A percentile compares a stretch with the other conserved stretches of the same genome.
Evolutionary conservation across 2,113 vertebrate species (phyloP).

Genomic region (Saccopteryx leptura): DNA sequence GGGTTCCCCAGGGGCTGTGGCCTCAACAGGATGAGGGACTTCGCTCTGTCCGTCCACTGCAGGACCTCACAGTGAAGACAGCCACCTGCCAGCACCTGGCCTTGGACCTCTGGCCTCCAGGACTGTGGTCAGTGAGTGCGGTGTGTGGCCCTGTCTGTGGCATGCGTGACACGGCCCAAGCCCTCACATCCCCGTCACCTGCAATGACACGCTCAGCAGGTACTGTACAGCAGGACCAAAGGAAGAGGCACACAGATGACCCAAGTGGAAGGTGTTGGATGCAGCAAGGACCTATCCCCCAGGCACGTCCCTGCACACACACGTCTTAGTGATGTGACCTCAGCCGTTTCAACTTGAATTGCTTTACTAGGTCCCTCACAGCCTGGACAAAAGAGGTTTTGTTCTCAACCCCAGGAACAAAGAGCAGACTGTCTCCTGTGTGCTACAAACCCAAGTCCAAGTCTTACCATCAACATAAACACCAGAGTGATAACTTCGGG

Average conservation of each 20-base stretch:
- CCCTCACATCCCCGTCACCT: background rate
- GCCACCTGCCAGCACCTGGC: too few relatives aligned
- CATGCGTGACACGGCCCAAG: too few relatives aligned
- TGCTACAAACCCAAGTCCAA: background rate
- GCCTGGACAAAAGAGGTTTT: background rate
- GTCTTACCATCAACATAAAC: background rate
- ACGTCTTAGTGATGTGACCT: accelerated
- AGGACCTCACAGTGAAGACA: accelerated
- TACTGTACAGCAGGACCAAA: too few relatives aligned
- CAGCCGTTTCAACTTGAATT: background rate
- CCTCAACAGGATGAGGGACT: background rate
- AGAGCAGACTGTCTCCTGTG: background rate
- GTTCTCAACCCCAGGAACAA: background rate
- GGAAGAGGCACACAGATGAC: background rate
- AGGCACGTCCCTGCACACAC: accelerated
- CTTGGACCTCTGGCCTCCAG: background rate
- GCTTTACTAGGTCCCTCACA: background rate
- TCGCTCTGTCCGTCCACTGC: background rate
- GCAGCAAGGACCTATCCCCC: accelerated
- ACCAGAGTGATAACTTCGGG: background rate
- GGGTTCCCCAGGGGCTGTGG: background rate
- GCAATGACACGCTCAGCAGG: background rate
- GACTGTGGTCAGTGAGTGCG: too few relatives aligned
- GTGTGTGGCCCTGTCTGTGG: background rate
- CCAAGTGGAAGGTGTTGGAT: background rate